Evolutionary conservation across 2,888 invertebrate genomes (phyloP).

Genomic region (Antheraea yamamai): DNA sequence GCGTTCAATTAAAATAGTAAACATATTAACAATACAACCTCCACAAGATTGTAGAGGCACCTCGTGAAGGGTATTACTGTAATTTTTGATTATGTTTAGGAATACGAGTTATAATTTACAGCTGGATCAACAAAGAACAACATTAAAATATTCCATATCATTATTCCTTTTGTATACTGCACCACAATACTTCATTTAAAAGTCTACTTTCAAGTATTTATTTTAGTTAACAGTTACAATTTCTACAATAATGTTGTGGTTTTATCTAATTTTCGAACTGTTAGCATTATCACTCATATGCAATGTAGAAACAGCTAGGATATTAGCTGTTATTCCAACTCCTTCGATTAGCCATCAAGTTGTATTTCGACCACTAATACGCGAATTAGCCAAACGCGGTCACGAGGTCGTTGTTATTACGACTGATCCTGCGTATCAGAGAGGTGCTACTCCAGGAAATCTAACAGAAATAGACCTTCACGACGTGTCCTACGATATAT

Average conservation of each 20-base stretch:
- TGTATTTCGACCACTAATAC: slow-evolving; percentile 51
- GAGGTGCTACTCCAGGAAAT: slow-evolving; percentile 43
- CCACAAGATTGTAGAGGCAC: too few species aligned
- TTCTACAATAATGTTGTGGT: background rate
- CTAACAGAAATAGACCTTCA: slow-evolving; percentile 59
- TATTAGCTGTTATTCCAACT: slow-evolving; percentile 53
- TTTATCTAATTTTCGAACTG: background rate
- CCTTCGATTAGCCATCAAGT: slow-evolving; percentile 68
- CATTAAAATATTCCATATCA: background rate
- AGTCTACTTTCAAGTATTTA: background rate
- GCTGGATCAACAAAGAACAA: too few species aligned
- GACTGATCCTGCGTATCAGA: slow-evolving; percentile 50
- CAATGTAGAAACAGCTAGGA: slow-evolving; percentile 42
- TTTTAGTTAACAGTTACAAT: background rate
- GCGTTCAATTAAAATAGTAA: too few species aligned
- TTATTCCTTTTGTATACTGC: background rate
- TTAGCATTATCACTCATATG: background rate
- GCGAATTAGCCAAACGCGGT: slow-evolving; percentile 57
- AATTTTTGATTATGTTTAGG: too few species aligned
- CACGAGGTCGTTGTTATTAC: slow-evolving; percentile 65
- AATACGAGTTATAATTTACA: too few species aligned
- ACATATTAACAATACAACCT: too few species aligned
- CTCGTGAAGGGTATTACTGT: too few species aligned
- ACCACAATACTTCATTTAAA: background rate
- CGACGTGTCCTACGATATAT: slow-evolving; percentile 41